Evolutionary conservation across 2,113 vertebrate species (phyloP).

Genomic region (Aphyosemion australe): DNA sequence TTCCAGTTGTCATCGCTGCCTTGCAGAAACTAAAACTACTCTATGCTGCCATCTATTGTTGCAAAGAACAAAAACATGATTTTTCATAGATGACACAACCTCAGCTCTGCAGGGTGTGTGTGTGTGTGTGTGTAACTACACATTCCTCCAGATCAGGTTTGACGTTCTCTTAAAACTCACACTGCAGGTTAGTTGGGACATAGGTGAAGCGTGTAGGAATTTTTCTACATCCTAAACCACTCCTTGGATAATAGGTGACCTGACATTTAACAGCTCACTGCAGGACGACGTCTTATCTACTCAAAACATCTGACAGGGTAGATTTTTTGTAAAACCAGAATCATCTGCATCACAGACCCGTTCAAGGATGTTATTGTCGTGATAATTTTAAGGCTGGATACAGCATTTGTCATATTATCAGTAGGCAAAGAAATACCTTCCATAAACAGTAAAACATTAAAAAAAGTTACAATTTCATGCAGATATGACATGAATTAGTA

Average conservation of each 20-base stretch:
- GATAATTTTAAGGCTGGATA: background rate
- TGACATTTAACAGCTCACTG: conserved; percentile 11
- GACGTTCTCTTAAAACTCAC: background rate
- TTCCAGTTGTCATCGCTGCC: conserved; percentile 23
- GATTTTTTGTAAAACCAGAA: background rate
- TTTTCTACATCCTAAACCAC: conserved; percentile 18
- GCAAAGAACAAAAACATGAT: background rate
- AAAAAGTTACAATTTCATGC: no score
- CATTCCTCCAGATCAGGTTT: conserved; percentile 3
- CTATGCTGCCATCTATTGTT: conserved; percentile 64
- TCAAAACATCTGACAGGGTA: background rate
- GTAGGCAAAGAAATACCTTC: background rate
- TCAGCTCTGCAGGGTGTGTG: background rate
- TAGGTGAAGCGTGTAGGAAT: conserved; percentile 22
- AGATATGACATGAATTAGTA: no score
- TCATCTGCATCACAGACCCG: no score
- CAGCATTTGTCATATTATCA: background rate
- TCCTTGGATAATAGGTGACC: conserved; percentile 34
- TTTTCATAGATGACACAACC: background rate
- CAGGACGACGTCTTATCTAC: conserved; percentile 7
- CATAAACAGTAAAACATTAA: no score
- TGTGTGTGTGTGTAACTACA: no score
- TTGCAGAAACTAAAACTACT: conserved; percentile 23
- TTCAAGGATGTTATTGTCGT: no score
- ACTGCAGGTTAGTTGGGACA: conserved; percentile 4